These are phyloP conservation scores for Ricordea florida DNA, from an alignment of 92 coral and sea anemone genomes.

Conservation along the genomic window DNA sequence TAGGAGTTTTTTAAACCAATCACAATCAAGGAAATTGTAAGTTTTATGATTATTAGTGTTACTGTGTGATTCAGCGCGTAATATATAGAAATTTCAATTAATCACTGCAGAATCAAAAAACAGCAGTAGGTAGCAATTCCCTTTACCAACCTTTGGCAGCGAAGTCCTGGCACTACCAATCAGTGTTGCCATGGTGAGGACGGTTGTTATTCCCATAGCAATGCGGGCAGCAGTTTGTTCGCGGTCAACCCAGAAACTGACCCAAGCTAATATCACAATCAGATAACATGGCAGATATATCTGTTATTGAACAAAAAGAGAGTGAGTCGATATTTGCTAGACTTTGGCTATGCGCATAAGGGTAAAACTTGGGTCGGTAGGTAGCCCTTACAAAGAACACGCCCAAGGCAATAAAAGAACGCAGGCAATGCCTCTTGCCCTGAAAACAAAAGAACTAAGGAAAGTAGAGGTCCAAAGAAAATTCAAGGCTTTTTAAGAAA, in stretches of 20 bases:
- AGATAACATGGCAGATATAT: slow-evolving; percentile 83
- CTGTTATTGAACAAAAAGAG: slow-evolving; percentile 10
- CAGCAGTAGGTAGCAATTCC: neutral
- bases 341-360: neutral
- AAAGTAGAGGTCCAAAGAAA: too few species aligned
- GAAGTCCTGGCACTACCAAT: slow-evolving; percentile 88
- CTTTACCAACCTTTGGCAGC: slow-evolving; percentile 79
- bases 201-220: slow-evolving; percentile 95
- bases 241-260: slow-evolving; percentile 93
- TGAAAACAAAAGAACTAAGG: too few species aligned
- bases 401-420: too few species aligned
- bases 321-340: neutral
- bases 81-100: too few species aligned
- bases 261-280: slow-evolving; percentile 86
- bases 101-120: neutral
- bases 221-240: slow-evolving; percentile 90
- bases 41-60: too few species aligned
- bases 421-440: too few species aligned
- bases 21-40: too few species aligned
- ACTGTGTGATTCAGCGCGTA: too few species aligned
- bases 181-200: slow-evolving; percentile 93
- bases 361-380: too few species aligned
- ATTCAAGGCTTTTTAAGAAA: too few species aligned
- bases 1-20: too few species aligned
- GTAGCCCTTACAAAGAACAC: too few species aligned